A percentile compares a stretch with the other conserved stretches of the same genome.
Evolutionary conservation across 2,888 invertebrate genomes (phyloP).

Genomic region (Lamellibrachia columna): DNA sequence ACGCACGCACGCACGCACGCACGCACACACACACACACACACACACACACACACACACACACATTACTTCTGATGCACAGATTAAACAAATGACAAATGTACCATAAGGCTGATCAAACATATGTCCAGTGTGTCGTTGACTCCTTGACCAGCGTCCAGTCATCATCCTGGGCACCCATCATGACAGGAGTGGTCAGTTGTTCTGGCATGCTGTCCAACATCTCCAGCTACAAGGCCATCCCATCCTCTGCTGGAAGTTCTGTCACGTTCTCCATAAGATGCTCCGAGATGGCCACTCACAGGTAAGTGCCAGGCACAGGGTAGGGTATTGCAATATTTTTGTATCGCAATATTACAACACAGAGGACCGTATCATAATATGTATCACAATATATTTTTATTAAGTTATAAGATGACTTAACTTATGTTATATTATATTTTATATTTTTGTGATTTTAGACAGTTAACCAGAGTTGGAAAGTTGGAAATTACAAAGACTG

Average conservation of each 20-base stretch:
- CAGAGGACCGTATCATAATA: too few relatives aligned
- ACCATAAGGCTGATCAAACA: background rate
- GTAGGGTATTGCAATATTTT: too few relatives aligned
- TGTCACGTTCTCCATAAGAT: slow-evolving; percentile 97
- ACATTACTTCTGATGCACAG: background rate
- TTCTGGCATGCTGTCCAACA: slow-evolving; percentile 83
- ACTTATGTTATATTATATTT: too few relatives aligned
- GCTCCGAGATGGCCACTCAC: slow-evolving; percentile 90
- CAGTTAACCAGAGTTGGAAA: too few relatives aligned
- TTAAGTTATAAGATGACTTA: too few relatives aligned
- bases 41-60: background rate
- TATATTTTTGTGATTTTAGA: too few relatives aligned
- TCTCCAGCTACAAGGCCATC: slow-evolving; percentile 87
- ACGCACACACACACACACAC: background rate
- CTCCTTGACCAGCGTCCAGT: slow-evolving; percentile 43
- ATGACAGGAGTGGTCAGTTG: slow-evolving; percentile 87
- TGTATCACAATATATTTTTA: too few relatives aligned
- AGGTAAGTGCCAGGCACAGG: slow-evolving; percentile 69
- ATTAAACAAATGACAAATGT: background rate
- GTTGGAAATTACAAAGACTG: too few relatives aligned
- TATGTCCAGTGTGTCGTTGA: background rate
- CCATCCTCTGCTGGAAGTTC: slow-evolving; percentile 98
- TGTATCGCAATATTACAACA: too few relatives aligned
- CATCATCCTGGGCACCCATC: slow-evolving; percentile 89
- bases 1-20: background rate